Base-by-base conservation (phyloP, 1,140 invertebrate genomes). In the Nephila pilipes region DNA sequence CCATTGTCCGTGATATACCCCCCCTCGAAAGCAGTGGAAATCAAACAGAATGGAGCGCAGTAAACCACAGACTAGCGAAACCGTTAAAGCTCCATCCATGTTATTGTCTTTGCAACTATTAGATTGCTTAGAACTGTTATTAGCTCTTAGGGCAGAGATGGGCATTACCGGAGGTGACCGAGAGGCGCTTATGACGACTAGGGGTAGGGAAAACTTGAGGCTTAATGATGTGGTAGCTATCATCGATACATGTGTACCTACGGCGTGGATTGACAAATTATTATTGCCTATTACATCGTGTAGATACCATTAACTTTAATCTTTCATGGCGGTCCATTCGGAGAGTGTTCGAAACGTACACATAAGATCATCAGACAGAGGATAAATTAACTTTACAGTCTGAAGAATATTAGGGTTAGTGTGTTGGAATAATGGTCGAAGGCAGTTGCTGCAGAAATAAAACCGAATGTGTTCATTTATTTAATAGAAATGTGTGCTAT, bases 31-130 rank as follows among this genome's bases (percentile, higher is more conserved):
- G 36, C 29, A 65, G 29, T 60, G 54, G 38, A 80, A 65, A 91
- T 60, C 89, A 91, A 57, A 83, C 75, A 29, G 57, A 63, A 36
- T n/a, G 58, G 58, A 75, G 89, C 55, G 57, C 38, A 36, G 36
- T 60, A 83, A 91, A 54, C 88, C 89, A 91, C 89, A 83, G 36
- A 22, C 36, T 16, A 25, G 87, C 25, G 69, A 79, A 63, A 63
- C 75, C 75, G 80, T 92, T 69, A 85, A 90, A 57, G 57, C 25
- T 20, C 32, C 22, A 90, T 90, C 79, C 89, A 65, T 81, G 89
- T 69, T 85, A 92, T 92, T 92, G 90, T 92, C 90, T 92, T 57
- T 54, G 90, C 80, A 65, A 92, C 89, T 90, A 90, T 90, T 90
- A 90, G 79, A 57, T 55, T 55, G 80, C 60, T 63, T 81, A 92